Percentiles rank a stretch among this genome's conserved stretches.
Evolutionary conservation across 2,797 vertebrate species (phyloP).

Genomic region (Sternotherus odoratus): DNA sequence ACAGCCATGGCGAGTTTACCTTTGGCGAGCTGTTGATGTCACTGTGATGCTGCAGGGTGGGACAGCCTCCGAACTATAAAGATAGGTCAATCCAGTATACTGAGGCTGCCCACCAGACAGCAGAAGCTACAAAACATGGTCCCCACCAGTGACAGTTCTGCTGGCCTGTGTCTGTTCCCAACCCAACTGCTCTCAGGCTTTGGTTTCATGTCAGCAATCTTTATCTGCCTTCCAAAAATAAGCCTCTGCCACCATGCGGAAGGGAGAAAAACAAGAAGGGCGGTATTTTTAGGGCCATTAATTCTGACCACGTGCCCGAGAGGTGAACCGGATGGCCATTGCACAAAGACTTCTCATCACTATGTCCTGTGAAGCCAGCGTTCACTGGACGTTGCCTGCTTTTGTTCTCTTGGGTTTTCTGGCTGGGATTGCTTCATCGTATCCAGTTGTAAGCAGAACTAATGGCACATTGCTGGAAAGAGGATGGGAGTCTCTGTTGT

Average conservation of each 20-base stretch:
- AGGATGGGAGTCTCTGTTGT: slow-evolving; percentile 92
- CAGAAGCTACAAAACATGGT: slow-evolving; percentile 92
- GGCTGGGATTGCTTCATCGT: slow-evolving; percentile 86
- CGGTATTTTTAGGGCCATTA: slow-evolving; percentile 99
- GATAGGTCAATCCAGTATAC: slow-evolving; percentile 78
- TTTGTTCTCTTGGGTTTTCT: slow-evolving; percentile 88
- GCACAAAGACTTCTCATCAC: slow-evolving; percentile 93
- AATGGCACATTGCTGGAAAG: slow-evolving; percentile 89
- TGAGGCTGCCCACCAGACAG: slow-evolving; percentile 69
- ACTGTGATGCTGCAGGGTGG: slow-evolving; percentile 85
- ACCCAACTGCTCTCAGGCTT: slow-evolving; percentile 84
- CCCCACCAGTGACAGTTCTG: slow-evolving; percentile 84
- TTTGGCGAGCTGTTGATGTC: slow-evolving; percentile 84
- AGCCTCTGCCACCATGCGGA: slow-evolving; percentile 93
- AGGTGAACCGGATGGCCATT: slow-evolving; percentile 94
- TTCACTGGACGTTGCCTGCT: slow-evolving; percentile 88
- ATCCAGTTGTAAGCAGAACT: slow-evolving; percentile 85
- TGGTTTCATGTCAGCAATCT: slow-evolving; percentile 92
- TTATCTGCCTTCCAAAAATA: slow-evolving; percentile 96
- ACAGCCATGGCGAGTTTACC: slow-evolving; percentile 78
- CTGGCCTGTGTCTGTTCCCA: slow-evolving; percentile 75
- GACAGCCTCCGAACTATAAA: slow-evolving; percentile 77
- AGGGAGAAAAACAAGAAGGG: slow-evolving; percentile 96
- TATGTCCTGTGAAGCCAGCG: slow-evolving; percentile 92
- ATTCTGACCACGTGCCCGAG: slow-evolving; percentile 96